Base-by-base conservation (phyloP, 1,140 invertebrate species). In the Brachionus paranguensis region DNA sequence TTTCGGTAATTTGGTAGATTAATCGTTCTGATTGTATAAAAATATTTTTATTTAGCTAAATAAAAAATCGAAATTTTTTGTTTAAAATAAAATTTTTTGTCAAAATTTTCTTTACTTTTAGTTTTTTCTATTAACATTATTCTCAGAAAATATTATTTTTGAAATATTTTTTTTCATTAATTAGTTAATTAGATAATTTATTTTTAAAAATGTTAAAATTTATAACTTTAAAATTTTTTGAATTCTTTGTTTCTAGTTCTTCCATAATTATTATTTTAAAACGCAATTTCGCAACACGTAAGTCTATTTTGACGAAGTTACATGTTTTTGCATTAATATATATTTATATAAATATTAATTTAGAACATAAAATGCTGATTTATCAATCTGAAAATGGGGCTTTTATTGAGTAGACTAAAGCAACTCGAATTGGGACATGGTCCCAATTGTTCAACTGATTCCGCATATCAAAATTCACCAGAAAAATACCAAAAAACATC, bases 201-300 rank as follows among this genome's bases (percentile, higher is more conserved):
- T 60, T 60, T 60, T 60, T 33, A 14, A 70, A 70, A 76, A 76
- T 45, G 14, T 76, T 37, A 24, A 50, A 76, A 76, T 27, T 47
- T 47, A 76, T 12, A 76, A 76, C 24, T 76, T 27, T 17, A 50
- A 24, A 76, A 76, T 24, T 37, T 50, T 60, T 17, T 53, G 17
- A 60, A 47, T 50, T 76, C 24, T 27, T 76, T 27, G 27, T 29
- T 43, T 20, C 11, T 10, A 50, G 24, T 47, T 6, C 11, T 50
- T 17, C 20, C 20, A 50, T 27, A 50, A 47, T 12, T 14, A 76
- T 17, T 43, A 47, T 72, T 47, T 12, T 12, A 47, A 50, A 50
- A 76, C 72, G 72, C 72, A 76, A 76, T 76, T 76, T 76, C 12
- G n/a, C 20, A 50, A 76, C 72, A 76, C 72, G 72, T 76, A 76